Conservation (phyloP, 2,113 vertebrate genomes). For the Oostethus manadensis region DNA sequence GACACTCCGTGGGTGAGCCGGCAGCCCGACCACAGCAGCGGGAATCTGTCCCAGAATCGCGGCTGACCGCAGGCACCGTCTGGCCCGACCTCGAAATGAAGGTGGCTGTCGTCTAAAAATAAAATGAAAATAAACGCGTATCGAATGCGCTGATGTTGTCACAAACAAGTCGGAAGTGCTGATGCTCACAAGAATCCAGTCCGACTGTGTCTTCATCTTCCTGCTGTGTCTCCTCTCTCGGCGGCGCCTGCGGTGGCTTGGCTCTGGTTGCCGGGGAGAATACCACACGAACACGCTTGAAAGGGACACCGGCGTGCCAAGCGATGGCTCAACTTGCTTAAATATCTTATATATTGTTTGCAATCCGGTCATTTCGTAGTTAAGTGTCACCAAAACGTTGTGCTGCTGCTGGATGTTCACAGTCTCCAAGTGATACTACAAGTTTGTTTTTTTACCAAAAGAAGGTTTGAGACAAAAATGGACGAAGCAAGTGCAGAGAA, state of each 20-base stretch:
- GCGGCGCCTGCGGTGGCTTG: slow-evolving; percentile 74
- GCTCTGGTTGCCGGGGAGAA: slow-evolving; percentile 61
- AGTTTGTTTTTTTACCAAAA: too few relatives aligned
- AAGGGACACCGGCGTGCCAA: too few relatives aligned
- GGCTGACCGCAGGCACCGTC: slow-evolving; percentile 78
- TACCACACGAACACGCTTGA: background rate
- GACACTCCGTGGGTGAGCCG: slow-evolving; percentile 80
- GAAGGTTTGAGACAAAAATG: too few relatives aligned
- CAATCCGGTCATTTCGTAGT: too few relatives aligned
- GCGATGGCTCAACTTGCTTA: too few relatives aligned
- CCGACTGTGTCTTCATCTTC: slow-evolving; percentile 72
- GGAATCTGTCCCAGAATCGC: slow-evolving; percentile 78
- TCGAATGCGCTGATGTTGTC: background rate
- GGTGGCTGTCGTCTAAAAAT: slow-evolving; percentile 75
- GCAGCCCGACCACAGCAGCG: slow-evolving; percentile 82
- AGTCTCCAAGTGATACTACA: too few relatives aligned
- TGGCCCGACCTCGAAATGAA: slow-evolving; percentile 79
- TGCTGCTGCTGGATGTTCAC: too few relatives aligned
- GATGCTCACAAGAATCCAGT: slow-evolving; percentile 79
- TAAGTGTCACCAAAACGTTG: too few relatives aligned
- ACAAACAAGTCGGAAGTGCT: background rate
- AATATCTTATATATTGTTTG: too few relatives aligned
- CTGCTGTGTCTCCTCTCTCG: slow-evolving; percentile 63
- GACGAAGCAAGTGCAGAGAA: too few relatives aligned
- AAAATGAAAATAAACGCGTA: background rate